Evolutionary conservation across 2,113 vertebrate genomes (phyloP), one percentile per base, ranked within the genome.

Genomic region (Micronycteris hirsuta): DNA sequence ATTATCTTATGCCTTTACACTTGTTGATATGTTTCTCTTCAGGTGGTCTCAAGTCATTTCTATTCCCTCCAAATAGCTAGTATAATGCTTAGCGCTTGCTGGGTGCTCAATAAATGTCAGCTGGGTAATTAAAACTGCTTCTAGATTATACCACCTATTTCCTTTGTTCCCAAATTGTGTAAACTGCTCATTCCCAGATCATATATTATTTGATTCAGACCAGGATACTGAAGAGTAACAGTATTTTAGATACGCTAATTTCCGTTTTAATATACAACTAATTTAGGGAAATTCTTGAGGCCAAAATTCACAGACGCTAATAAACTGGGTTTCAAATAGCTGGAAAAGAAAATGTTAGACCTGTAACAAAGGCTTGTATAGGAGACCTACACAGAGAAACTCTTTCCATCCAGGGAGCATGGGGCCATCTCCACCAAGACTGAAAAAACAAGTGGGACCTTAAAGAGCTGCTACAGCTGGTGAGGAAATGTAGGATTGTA

Each of bases 11-110:
- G 24, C 63, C 71, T 95, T 95, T 58, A 80, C 17, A 94, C 86
- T 96, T 97, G 91, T 58, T 94, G 96, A 77, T 94, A 70, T n/a
- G 33, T 38, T 91, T 97, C 80, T 89, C 63, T 94, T 83, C 71
- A 86, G n/a, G 56, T 26, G 49, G 77, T 31, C 58, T 87, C 67
- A 41, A 89, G 84, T 92, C 28, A 93, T 91, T 92, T 92, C 89
- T 68, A 11, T 61, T 89, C 17, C 41, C 65, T 91, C 82, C 24
- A 38, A 47, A 82, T 54, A 92, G 24, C 45, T 45, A 63, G 19
- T 65, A 49, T 76, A 91, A 77, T 70, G 12, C 43, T 78, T 88
- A 82, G 58, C 17, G 19, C 26, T 80, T 93, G n/a, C 3, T 65
- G 20, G 26, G 49, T 74, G 47, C 47, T 94, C 67, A 90, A 36